These are phyloP conservation scores for Cyrtonyx montezumae DNA, from an alignment of 2,113 vertebrate species.

Conservation along the genomic window DNA sequence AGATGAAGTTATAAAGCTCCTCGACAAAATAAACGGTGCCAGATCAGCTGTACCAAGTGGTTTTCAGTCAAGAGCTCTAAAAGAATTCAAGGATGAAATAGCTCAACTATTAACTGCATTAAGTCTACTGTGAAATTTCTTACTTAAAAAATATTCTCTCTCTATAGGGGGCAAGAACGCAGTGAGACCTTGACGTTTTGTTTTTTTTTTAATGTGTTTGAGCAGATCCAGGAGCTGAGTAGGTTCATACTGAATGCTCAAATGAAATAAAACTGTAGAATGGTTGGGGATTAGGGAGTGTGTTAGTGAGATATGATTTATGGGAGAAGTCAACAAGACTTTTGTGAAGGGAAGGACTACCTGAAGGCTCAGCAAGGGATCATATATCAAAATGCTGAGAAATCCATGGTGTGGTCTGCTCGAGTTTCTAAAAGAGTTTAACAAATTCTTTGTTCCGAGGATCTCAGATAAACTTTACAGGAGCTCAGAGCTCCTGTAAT, in stretches of 20 bases:
- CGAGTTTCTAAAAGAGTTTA: neutral
- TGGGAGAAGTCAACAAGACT: neutral
- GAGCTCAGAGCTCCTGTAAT: neutral
- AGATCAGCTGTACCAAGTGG: neutral
- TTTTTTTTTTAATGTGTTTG: neutral
- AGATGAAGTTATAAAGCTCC: constrained; percentile 9
- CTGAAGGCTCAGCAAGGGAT: neutral
- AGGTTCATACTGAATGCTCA: neutral
- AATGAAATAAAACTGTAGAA: neutral
- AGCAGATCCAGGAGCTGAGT: neutral
- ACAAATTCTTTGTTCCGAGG: neutral
- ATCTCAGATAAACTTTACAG: neutral
- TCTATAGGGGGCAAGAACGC: neutral
- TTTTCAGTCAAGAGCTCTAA: neutral
- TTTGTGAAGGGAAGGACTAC: neutral
- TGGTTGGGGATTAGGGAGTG: neutral
- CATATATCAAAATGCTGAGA: neutral
- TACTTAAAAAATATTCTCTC: neutral
- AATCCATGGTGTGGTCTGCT: neutral
- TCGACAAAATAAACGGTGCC: neutral
- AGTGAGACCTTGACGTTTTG: neutral
- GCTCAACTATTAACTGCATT: constrained; percentile 23
- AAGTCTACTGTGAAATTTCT: constrained; percentile 30
- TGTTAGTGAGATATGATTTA: neutral
- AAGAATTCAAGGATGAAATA: constrained; percentile 54